Percentiles rank a stretch among this genome's conserved stretches.
Evolutionary conservation across 2,888 invertebrate species (phyloP).

Genomic region (Eristalis arbustorum): DNA sequence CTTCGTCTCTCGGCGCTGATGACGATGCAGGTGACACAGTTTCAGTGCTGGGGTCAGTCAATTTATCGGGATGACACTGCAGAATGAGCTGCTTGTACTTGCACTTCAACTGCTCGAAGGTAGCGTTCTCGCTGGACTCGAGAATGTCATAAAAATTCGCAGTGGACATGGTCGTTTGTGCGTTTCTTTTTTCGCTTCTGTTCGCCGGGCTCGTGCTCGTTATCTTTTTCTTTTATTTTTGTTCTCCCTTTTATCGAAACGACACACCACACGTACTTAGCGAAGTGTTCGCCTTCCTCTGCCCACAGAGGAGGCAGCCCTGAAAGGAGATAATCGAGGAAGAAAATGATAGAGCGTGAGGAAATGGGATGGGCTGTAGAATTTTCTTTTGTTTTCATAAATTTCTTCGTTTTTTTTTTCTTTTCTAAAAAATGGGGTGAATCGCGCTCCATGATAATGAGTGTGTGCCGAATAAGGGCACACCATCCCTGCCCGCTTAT

Average conservation of each 20-base stretch:
- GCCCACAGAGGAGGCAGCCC: conserved; percentile 42
- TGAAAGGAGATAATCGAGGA: conserved; percentile 69
- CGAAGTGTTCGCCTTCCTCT: conserved; percentile 23
- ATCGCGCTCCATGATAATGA: not conserved
- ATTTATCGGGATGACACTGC: conserved; percentile 80
- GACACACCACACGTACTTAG: conserved; percentile 15
- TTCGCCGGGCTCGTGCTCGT: conserved; percentile 33
- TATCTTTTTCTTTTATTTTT: not conserved
- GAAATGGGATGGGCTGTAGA: conserved; percentile 65
- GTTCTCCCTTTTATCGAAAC: conserved; percentile 32
- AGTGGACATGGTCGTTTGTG: conserved; percentile 17
- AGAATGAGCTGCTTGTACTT: conserved; percentile 79
- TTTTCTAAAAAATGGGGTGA: conserved; percentile 50
- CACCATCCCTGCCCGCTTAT: not conserved
- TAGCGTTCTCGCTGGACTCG: conserved; percentile 74
- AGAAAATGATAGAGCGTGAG: conserved; percentile 62
- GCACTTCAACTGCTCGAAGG: conserved; percentile 76
- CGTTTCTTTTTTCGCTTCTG: not conserved
- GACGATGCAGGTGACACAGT: conserved; percentile 36
- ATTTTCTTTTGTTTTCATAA: conserved; percentile 12
- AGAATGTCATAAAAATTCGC: conserved; percentile 77
- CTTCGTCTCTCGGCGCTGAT: conserved; percentile 1
- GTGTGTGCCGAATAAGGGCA: conserved; percentile 10
- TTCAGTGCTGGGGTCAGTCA: conserved; percentile 58
- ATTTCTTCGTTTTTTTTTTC: conserved; percentile 1